Conservation (phyloP, 2,797 vertebrate species). For the Ceryle rudis region DNA sequence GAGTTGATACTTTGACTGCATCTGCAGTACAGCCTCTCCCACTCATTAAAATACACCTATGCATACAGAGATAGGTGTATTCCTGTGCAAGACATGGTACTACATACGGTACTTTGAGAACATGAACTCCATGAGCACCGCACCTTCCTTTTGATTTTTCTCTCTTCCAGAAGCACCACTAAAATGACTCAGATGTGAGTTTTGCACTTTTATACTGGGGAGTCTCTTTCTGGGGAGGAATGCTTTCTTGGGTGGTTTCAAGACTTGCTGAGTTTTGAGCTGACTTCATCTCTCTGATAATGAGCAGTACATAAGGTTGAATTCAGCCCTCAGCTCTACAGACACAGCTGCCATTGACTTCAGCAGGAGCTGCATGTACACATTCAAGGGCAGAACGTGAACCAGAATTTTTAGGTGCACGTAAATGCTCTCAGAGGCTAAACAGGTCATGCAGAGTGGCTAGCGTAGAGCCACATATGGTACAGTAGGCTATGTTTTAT, state of each 20-base stretch:
- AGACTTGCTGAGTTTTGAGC: background rate
- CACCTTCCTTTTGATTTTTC: background rate
- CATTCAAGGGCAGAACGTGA: background rate
- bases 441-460: background rate
- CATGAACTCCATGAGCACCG: background rate
- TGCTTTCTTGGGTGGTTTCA: background rate
- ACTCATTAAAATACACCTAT: background rate
- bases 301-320: background rate
- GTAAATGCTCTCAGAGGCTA: background rate
- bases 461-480: background rate
- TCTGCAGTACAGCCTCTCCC: background rate
- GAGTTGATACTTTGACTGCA: background rate
- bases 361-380: background rate
- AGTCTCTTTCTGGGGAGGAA: background rate
- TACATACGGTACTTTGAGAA: accelerated
- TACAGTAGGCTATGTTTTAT: background rate
- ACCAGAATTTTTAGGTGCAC: background rate
- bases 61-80: too few species aligned
- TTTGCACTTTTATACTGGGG: background rate
- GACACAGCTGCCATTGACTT: background rate
- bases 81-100: background rate
- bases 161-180: background rate
- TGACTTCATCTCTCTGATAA: background rate
- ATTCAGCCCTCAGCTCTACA: conserved; percentile 15
- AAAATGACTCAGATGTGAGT: background rate